phyloP scores from a whole-genome alignment of 2,113 vertebrate genomes.

The Erythrocercus mccallii region DNA sequence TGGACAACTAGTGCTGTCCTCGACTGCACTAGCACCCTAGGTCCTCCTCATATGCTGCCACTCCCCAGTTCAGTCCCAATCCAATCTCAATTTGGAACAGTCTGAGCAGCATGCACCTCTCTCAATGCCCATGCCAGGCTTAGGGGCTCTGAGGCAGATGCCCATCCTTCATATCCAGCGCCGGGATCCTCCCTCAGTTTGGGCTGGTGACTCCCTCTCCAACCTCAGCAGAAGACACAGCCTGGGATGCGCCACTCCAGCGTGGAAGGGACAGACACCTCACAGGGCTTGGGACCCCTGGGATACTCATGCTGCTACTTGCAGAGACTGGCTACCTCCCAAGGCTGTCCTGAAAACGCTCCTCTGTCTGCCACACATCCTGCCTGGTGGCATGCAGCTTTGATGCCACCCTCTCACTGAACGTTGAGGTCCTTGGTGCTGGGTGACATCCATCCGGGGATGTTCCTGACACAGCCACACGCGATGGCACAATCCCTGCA shows the following conservation, averaged over 20 bases:
- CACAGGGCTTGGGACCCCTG: rapidly evolving
- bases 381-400: rapidly evolving
- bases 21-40: background rate
- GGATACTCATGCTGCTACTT: background rate
- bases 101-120: background rate
- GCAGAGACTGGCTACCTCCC: background rate
- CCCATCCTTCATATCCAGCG: background rate
- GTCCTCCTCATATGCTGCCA: background rate
- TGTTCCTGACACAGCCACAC: rapidly evolving
- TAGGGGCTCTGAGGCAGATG: rapidly evolving
- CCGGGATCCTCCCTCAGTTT: background rate
- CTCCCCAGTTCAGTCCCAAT: background rate
- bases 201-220: background rate
- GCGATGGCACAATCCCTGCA: background rate
- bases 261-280: rapidly evolving
- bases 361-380: background rate
- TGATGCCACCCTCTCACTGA: background rate
- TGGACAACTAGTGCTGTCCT: background rate
- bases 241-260: background rate
- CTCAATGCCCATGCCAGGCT: background rate
- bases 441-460: background rate
- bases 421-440: rapidly evolving
- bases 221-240: background rate
- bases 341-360: background rate
- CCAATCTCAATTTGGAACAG: background rate